Evolutionary conservation across 2,888 invertebrate genomes (phyloP).

Genomic region (Rutpela maculata): DNA sequence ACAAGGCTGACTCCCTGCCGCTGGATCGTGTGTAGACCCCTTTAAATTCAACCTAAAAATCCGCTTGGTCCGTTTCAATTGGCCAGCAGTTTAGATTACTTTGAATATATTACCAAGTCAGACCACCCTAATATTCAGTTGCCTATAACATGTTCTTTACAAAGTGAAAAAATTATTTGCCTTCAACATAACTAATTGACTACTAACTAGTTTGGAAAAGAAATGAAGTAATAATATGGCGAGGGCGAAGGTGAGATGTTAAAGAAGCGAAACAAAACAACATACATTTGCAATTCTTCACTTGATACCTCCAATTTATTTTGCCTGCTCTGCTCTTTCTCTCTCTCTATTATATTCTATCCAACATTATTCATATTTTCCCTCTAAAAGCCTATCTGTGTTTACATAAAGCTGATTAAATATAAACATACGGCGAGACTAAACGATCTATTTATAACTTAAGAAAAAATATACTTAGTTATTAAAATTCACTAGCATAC

Average conservation of each 20-base stretch:
- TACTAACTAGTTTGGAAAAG: neutral
- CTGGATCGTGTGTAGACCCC: too few species aligned
- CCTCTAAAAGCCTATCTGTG: constrained; percentile 25
- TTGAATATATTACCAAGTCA: neutral
- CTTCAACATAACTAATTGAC: neutral
- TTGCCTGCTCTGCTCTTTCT: neutral
- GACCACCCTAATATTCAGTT: neutral
- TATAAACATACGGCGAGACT: constrained; percentile 41
- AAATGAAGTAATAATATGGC: neutral
- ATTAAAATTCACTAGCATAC: constrained; percentile 34
- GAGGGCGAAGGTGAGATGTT: too few species aligned
- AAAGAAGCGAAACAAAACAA: neutral
- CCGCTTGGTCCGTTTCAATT: too few species aligned
- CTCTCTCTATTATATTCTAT: neutral
- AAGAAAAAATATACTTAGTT: constrained; percentile 34
- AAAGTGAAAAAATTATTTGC: neutral
- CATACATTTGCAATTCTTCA: neutral
- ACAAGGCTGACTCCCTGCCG: too few species aligned
- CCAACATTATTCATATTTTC: constrained; percentile 32
- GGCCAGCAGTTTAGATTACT: too few species aligned
- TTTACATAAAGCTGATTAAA: constrained; percentile 37
- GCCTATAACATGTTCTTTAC: neutral
- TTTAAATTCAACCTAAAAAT: too few species aligned
- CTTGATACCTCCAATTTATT: neutral
- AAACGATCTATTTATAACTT: constrained; percentile 46